These are phyloP conservation scores for Himantopus leucocephalus DNA, from an alignment of 2,113 vertebrate species.

Conservation along the genomic window DNA sequence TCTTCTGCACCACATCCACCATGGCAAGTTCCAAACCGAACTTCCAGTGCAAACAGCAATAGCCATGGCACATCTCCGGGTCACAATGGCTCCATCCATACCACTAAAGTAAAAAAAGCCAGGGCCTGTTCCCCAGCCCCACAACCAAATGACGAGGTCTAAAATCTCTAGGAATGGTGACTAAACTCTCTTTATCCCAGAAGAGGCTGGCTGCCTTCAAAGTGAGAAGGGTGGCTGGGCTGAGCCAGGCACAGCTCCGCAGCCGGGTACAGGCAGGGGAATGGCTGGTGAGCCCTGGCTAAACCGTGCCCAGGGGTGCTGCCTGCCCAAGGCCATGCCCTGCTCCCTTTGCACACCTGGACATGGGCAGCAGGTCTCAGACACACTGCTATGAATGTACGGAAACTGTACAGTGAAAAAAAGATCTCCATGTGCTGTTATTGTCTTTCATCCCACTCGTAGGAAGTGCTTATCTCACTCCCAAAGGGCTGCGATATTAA, in stretches of 20 bases:
- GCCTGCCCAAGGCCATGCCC: background rate
- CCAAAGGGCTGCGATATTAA: background rate
- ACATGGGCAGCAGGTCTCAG: background rate
- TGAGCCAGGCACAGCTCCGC: rapidly evolving
- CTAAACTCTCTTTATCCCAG: background rate
- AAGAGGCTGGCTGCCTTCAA: background rate
- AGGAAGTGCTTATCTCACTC: background rate
- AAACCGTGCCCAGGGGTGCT: background rate
- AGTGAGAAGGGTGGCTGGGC: background rate
- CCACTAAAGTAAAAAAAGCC: background rate
- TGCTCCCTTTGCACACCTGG: background rate
- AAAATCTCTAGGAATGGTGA: background rate
- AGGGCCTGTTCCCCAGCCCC: background rate
- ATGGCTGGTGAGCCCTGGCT: background rate
- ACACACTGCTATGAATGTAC: rapidly evolving
- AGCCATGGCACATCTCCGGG: background rate
- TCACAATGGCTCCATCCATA: background rate
- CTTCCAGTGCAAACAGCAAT: background rate
- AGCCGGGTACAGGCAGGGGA: background rate
- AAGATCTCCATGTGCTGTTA: background rate
- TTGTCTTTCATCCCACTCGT: background rate
- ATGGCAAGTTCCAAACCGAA: background rate
- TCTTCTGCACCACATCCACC: background rate
- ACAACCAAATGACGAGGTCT: background rate
- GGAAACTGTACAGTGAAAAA: background rate